Percentiles rank a stretch among this genome's conserved stretches.
These are phyloP conservation scores for Monodelphis domestica DNA, from an alignment of 2,797 vertebrate species.

Conservation along the genomic window DNA sequence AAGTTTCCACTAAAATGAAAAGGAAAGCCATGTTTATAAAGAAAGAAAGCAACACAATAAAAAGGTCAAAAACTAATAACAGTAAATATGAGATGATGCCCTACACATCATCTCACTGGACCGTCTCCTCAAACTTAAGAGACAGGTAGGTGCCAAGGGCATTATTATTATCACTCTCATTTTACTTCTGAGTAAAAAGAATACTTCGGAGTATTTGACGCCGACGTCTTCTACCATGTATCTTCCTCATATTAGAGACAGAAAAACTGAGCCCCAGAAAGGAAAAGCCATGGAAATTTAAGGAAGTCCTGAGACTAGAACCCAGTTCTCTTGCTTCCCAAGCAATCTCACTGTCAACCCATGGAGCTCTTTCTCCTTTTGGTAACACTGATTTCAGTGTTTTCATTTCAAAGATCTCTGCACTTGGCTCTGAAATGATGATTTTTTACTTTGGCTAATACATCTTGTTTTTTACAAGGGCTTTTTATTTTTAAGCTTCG, in stretches of 20 bases:
- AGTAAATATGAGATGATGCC: background rate
- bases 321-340: background rate
- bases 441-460: conserved; percentile 13
- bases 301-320: background rate
- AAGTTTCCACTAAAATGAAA: background rate
- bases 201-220: background rate
- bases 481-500: background rate
- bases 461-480: background rate
- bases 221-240: background rate
- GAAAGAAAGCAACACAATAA: background rate
- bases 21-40: background rate
- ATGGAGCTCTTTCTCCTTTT: background rate
- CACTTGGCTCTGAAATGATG: background rate
- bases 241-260: background rate
- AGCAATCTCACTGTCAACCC: background rate
- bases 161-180: background rate
- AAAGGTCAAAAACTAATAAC: background rate
- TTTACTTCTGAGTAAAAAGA: background rate
- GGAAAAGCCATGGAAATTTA: background rate
- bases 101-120: background rate
- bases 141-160: background rate
- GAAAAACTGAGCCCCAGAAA: background rate
- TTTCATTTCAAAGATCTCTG: conserved; percentile 39
- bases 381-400: conserved; percentile 30
- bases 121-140: background rate